Conservation (phyloP, 2,113 vertebrate genomes). For the Clarias magur region DNA sequence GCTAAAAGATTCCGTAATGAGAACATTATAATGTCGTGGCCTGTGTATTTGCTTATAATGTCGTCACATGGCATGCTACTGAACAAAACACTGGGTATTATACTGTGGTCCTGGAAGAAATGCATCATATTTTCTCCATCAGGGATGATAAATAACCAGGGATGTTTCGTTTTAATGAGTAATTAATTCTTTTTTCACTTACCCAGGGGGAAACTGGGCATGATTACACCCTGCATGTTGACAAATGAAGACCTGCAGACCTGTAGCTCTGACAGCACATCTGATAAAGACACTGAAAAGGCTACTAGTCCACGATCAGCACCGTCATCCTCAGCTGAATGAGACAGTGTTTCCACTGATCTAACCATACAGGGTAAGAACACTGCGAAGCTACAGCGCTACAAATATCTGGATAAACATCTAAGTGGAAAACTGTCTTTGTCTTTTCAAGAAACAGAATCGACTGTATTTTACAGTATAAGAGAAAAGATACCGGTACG, state of each 20-base stretch:
- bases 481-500: not conserved
- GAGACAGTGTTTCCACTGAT: not conserved
- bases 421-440: not conserved
- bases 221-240: not conserved
- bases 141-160: not conserved
- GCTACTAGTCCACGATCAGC: not conserved
- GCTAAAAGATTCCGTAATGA: not conserved
- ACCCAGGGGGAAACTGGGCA: not conserved
- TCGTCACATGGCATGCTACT: not conserved
- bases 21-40: not conserved
- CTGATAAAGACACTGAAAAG: not conserved
- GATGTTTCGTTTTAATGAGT: not conserved
- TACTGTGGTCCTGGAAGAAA: not conserved
- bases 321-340: not conserved
- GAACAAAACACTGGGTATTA: not conserved
- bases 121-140: not conserved
- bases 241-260: not conserved
- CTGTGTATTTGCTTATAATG: not conserved
- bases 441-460: not conserved
- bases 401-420: not conserved
- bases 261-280: not conserved
- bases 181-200: not conserved
- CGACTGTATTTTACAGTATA: not conserved
- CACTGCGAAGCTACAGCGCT: not conserved
- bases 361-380: not conserved